phyloP scores from a whole-genome alignment of 2,797 vertebrate genomes.

The Chiroxiphia lanceolata region DNA sequence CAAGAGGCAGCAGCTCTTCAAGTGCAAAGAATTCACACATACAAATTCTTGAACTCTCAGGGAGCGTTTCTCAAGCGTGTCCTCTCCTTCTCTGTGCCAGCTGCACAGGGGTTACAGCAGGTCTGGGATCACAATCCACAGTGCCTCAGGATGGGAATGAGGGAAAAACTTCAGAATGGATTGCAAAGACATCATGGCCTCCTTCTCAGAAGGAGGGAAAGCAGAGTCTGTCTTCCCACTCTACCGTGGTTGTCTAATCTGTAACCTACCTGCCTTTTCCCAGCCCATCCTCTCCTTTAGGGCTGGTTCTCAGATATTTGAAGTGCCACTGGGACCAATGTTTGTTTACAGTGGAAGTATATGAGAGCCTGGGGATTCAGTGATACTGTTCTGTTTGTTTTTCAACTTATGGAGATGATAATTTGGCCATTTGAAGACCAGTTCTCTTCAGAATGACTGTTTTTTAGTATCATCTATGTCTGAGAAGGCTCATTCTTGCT shows the following conservation, averaged over 20 bases:
- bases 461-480: background rate
- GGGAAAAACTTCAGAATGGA: background rate
- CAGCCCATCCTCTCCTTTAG: background rate
- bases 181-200: background rate
- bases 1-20: background rate
- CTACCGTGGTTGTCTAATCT: accelerated
- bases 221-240: background rate
- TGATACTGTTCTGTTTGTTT: background rate
- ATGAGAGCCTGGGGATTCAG: background rate
- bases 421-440: background rate
- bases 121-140: background rate
- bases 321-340: background rate
- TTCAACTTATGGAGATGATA: background rate
- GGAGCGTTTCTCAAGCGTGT: background rate
- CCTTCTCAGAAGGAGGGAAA: background rate
- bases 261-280: background rate
- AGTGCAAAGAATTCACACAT: background rate
- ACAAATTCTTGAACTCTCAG: background rate
- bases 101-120: background rate
- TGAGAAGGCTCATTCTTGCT: background rate
- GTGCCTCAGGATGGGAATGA: background rate
- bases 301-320: background rate
- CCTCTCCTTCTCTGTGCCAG: background rate
- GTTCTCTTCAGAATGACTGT: background rate
- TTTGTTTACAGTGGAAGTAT: background rate